phyloP scores from a whole-genome alignment of 2,797 vertebrate species.

The Lagorchestes hirsutus region DNA sequence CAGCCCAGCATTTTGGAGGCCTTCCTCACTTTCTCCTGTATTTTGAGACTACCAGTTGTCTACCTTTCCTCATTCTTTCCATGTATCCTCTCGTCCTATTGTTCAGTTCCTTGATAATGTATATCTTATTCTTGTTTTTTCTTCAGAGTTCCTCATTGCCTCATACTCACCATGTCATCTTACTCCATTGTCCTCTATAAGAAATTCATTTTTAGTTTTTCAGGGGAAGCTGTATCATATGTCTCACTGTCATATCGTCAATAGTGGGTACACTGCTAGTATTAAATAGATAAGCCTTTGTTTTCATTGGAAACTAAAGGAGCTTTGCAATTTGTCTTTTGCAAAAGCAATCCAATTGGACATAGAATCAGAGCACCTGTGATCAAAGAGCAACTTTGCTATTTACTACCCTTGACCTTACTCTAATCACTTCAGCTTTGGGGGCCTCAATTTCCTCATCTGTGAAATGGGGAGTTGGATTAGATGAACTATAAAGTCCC shows the following conservation, averaged over 20 bases:
- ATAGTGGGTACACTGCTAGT: neutral
- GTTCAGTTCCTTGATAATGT: no score
- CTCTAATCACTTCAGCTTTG: neutral
- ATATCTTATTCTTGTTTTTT: no score
- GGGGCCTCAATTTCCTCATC: neutral
- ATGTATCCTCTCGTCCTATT: no score
- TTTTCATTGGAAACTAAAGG: neutral
- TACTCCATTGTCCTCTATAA: no score
- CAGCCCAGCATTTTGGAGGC: no score
- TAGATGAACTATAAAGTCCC: neutral
- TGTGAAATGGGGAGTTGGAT: neutral
- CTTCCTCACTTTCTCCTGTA: no score
- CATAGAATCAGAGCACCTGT: neutral
- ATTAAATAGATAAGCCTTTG: neutral
- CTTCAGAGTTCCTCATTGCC: no score
- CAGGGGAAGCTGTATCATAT: no score
- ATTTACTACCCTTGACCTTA: neutral
- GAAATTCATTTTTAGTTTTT: no score
- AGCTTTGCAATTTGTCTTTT: neutral
- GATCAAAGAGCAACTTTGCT: neutral
- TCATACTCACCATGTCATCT: no score
- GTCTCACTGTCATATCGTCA: neutral
- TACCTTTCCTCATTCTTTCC: no score
- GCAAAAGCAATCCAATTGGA: neutral
- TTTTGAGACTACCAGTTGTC: no score